These are phyloP conservation scores for Gila orcuttii DNA, from an alignment of 2,113 vertebrate genomes.

Conservation along the genomic window DNA sequence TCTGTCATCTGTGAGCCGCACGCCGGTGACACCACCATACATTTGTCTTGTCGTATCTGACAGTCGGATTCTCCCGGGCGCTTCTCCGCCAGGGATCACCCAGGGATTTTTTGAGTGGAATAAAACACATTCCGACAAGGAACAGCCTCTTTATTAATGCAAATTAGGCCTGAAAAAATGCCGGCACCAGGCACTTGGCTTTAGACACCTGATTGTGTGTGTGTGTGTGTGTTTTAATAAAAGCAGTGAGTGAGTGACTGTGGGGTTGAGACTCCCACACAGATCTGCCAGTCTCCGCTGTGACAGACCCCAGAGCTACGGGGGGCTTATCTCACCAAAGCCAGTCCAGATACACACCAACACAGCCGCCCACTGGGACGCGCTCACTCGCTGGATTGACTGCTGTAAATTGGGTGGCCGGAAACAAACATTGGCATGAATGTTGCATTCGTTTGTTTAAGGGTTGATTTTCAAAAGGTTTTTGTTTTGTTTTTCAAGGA, in stretches of 20 bases:
- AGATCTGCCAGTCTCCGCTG: slow-evolving; percentile 72
- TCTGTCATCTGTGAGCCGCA: slow-evolving; percentile 96
- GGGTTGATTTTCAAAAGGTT: background rate
- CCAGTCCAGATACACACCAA: slow-evolving; percentile 26
- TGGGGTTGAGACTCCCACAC: slow-evolving; percentile 69
- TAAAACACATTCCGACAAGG: slow-evolving; percentile 99
- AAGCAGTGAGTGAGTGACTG: slow-evolving; percentile 63
- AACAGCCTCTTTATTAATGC: slow-evolving; percentile 99
- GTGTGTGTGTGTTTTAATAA: slow-evolving; percentile 80
- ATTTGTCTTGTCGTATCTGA: slow-evolving; percentile 99
- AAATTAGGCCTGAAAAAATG: slow-evolving; percentile 93
- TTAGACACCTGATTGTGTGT: slow-evolving; percentile 78
- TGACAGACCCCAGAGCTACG: slow-evolving; percentile 55
- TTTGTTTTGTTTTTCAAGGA: background rate
- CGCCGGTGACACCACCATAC: slow-evolving; percentile 94
- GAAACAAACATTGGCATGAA: slow-evolving; percentile 32
- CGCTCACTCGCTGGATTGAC: background rate
- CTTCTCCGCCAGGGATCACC: slow-evolving; percentile 90
- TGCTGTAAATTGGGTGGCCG: slow-evolving; percentile 37
- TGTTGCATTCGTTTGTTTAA: slow-evolving; percentile 12
- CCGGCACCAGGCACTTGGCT: slow-evolving; percentile 85
- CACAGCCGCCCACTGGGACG: slow-evolving; percentile 15
- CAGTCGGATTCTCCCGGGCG: slow-evolving; percentile 97
- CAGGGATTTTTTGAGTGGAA: slow-evolving; percentile 98
- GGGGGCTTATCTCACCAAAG: slow-evolving; percentile 37